Base-by-base conservation (phyloP, 64 coral and sea anemone genomes). In the Pachyseris speciosa region DNA sequence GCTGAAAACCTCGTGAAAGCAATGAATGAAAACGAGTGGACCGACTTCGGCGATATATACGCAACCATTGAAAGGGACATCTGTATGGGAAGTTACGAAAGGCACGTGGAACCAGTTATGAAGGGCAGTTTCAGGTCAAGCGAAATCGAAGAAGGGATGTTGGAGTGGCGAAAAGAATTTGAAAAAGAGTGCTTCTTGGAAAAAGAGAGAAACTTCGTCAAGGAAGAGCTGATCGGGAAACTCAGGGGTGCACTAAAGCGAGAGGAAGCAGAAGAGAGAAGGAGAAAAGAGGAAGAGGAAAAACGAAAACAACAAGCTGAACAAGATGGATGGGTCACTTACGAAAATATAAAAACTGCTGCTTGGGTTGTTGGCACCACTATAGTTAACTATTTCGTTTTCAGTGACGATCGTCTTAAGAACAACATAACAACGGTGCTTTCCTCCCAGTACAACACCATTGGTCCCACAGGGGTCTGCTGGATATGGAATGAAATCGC, bases 21-120 rank as follows among this genome's bases (percentile, higher is more conserved):
- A 25, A 90, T 83, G 63, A 83, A 79, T 8, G 19, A n/a, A 1
- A 79, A 52, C 17, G 58, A 30, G 4, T 90, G 74, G 88, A 20
- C 20, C 34, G 73, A 74, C 4, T 86, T 95, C 22, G 83, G 73
- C 0, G 71, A 80, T 70, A 66, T 58, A 2, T 95, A 91, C 66
- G 7, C 48, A 16, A 55, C 61, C 27, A 58, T 83, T 20, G 94
- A 95, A 83, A 87, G 69, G 17, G 51, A 83, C 16, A 67, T 95
- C 27, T 95, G 94, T 59, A 30, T n/a, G 59, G 28, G 88, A 33
- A 88, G 50, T 15, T 91, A 91, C 74, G 64, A 87, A 31, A 78
- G 80, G 49, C n/a, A 81, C 20, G 39, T 95, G 0, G 68, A 83
- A 22, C 88, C 94, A 49, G 24, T 75, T 11, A 17, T 94, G 11